Conservation (phyloP, 1,140 invertebrate species). For the Drosophila subpulchrella region DNA sequence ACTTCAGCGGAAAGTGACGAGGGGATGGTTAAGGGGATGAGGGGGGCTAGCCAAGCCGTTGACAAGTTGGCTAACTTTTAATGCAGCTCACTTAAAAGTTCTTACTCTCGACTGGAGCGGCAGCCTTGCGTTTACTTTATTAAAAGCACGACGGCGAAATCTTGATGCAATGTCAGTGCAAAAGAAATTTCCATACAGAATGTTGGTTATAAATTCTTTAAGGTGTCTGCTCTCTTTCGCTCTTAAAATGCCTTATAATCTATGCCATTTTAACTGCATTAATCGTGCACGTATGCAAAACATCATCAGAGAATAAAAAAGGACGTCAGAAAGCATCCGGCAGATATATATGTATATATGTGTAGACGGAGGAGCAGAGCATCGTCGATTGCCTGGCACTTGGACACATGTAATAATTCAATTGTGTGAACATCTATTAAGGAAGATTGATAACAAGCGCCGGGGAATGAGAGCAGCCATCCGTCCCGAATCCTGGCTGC, state of each 20-base stretch:
- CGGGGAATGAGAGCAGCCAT: constrained; percentile 36
- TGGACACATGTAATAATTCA: constrained; percentile 83
- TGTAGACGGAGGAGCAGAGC: constrained; percentile 1
- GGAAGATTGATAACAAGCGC: constrained; percentile 79
- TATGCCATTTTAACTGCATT: constrained; percentile 68
- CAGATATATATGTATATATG: neutral
- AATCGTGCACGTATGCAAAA: constrained; percentile 66
- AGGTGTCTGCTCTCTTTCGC: constrained; percentile 1
- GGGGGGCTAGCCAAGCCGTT: constrained; percentile 49
- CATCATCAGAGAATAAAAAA: constrained; percentile 25
- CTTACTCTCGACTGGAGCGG: constrained; percentile 25
- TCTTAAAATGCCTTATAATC: constrained; percentile 23
- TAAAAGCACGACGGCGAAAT: constrained; percentile 53
- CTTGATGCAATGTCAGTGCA: constrained; percentile 48
- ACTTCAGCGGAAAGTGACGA: constrained; percentile 28
- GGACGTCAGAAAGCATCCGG: constrained; percentile 7
- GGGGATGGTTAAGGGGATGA: neutral
- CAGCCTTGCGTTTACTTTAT: constrained; percentile 51
- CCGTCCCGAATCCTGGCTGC: constrained; percentile 36
- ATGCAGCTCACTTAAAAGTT: constrained; percentile 79
- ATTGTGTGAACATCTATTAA: constrained; percentile 83
- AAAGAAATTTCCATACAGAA: constrained; percentile 58
- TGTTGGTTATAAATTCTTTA: constrained; percentile 23
- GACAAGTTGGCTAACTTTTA: constrained; percentile 80
- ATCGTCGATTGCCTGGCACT: constrained; percentile 73